These are phyloP conservation scores for Neodiprion fabricii DNA, from an alignment of 1,140 invertebrate genomes.

Conservation along the genomic window DNA sequence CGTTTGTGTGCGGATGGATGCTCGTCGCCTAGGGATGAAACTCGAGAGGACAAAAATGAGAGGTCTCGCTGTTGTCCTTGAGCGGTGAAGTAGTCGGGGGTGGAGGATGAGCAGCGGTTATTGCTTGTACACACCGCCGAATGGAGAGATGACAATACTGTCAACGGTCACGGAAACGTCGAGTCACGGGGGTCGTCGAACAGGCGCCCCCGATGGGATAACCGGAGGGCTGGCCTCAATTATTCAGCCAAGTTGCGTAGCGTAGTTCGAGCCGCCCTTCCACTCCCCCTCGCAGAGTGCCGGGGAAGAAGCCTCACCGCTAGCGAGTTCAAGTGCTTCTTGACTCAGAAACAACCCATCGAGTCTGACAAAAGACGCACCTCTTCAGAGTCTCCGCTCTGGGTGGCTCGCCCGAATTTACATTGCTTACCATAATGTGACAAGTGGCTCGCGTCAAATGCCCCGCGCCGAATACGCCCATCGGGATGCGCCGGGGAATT, in stretches of 20 bases:
- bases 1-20: no score
- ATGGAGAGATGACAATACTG: no score
- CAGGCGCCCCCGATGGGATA: not conserved
- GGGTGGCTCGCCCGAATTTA: not conserved
- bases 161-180: not conserved
- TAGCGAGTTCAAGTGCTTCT: not conserved
- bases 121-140: no score
- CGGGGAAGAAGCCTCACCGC: not conserved
- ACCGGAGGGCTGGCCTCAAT: not conserved
- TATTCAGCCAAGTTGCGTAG: not conserved
- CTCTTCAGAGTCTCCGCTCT: not conserved
- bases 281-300: not conserved
- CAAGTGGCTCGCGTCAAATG: not conserved
- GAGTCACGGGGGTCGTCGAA: not conserved
- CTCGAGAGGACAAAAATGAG: no score
- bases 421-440: not conserved
- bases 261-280: not conserved
- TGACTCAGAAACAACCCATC: slow-evolving; percentile 1
- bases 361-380: not conserved
- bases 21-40: no score
- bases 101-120: no score
- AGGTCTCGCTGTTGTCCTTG: no score
- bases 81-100: no score
- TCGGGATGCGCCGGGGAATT: not conserved
- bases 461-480: not conserved